Conservation (phyloP, 1,140 invertebrate species). For the Helicoverpa armigera region DNA sequence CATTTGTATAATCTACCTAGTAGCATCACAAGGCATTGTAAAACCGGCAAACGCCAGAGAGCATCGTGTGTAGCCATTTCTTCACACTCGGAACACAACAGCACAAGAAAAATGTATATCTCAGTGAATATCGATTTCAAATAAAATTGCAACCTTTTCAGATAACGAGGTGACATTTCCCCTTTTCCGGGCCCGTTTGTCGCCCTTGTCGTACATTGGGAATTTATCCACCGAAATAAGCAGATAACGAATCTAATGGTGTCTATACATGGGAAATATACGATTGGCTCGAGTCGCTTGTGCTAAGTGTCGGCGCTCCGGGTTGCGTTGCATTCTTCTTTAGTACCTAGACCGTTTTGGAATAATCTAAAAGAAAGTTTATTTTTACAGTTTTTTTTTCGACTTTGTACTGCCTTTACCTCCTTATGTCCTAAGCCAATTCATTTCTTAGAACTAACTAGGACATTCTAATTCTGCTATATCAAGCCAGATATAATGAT, state of each 20-base stretch:
- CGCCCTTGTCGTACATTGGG: constrained; percentile 72
- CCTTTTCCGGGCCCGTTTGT: constrained; percentile 78
- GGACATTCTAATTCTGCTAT: no score
- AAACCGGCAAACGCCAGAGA: constrained; percentile 52
- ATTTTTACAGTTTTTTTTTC: neutral
- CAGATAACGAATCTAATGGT: constrained; percentile 84
- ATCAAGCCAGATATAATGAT: no score
- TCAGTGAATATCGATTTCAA: constrained; percentile 85
- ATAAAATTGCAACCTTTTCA: constrained; percentile 86
- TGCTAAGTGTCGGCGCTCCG: constrained; percentile 10
- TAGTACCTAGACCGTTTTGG: constrained; percentile 14
- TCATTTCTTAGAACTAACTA: no score
- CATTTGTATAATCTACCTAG: neutral
- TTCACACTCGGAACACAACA: constrained; percentile 51
- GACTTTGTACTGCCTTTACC: no score
- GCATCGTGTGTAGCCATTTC: constrained; percentile 19
- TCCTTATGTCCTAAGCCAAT: no score
- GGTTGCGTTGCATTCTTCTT: constrained; percentile 51
- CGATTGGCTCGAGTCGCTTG: constrained; percentile 65
- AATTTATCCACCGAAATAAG: constrained; percentile 86
- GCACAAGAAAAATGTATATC: constrained; percentile 72
- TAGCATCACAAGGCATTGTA: constrained; percentile 1
- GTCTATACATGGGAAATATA: constrained; percentile 65
- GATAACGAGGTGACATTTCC: constrained; percentile 85
- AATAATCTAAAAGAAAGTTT: neutral